These are phyloP conservation scores for Cardiocondyla obscurior DNA, from an alignment of 1,140 invertebrate genomes.

Conservation along the genomic window DNA sequence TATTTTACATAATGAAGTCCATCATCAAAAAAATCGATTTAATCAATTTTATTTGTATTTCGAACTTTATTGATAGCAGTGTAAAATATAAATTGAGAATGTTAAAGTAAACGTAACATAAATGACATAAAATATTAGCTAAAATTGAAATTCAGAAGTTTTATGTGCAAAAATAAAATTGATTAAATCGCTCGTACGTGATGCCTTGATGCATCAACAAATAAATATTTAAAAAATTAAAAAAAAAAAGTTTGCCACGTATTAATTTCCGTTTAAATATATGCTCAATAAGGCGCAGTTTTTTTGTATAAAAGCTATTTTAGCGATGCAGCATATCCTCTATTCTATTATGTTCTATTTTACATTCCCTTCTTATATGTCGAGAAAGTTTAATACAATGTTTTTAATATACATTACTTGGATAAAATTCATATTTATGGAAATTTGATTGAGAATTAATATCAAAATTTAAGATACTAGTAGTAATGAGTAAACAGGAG, in stretches of 20 bases:
- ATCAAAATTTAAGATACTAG: too few relatives aligned
- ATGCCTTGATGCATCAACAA: background rate
- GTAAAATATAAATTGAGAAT: background rate
- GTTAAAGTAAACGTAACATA: background rate
- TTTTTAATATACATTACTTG: background rate
- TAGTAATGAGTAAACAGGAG: too few relatives aligned
- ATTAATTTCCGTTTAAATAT: conserved; percentile 3
- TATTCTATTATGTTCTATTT: background rate
- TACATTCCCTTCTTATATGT: background rate
- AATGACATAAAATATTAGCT: background rate
- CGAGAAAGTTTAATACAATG: background rate
- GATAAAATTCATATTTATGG: background rate
- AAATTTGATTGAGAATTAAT: background rate
- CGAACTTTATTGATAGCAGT: background rate
- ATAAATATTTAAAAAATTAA: too few relatives aligned
- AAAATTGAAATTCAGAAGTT: background rate
- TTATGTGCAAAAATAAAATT: background rate
- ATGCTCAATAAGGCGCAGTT: conserved; percentile 6
- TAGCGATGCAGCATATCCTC: background rate
- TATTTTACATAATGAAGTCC: background rate
- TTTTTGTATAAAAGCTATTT: background rate
- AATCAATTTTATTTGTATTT: background rate
- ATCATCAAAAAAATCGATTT: background rate
- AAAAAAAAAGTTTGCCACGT: background rate
- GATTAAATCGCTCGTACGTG: background rate